Evolutionary conservation across 53 echinoderm and acorn worm genomes (phyloP).

Genomic region (Actinopyga echinites): DNA sequence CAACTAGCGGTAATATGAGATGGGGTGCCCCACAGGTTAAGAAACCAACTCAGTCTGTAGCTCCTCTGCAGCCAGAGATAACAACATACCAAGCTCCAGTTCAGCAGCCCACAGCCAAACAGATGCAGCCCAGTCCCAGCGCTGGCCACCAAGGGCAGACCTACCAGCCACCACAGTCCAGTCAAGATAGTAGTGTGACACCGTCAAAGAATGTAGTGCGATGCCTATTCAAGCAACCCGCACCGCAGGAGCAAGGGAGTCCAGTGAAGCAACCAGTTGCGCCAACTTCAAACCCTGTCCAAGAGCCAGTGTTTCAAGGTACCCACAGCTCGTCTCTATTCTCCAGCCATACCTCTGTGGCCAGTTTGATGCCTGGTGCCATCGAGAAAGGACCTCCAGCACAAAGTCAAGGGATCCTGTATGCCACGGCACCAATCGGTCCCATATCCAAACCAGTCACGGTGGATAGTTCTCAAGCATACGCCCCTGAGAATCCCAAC

Average conservation of each 20-base stretch:
- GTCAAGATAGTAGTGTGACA: conserved; percentile 15
- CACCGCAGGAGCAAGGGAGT: neutral
- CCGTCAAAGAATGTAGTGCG: conserved; percentile 33
- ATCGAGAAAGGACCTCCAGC: neutral
- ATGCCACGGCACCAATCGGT: conserved; percentile 30
- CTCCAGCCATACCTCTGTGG: neutral
- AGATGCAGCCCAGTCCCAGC: conserved; percentile 4
- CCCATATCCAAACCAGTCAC: conserved; percentile 27
- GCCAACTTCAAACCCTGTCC: neutral
- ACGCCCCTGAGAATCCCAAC: neutral
- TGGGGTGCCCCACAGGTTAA: conserved; percentile 44
- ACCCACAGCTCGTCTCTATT: conserved; percentile 35
- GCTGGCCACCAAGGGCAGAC: neutral
- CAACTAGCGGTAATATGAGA: conserved; percentile 41
- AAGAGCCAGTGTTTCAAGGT: conserved; percentile 29
- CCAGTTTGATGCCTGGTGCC: neutral
- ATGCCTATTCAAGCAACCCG: conserved; percentile 18
- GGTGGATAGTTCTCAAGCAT: conserved; percentile 25
- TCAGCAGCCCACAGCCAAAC: neutral
- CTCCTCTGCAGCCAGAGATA: conserved; percentile 5
- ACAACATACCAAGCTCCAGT: conserved; percentile 13
- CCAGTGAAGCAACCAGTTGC: neutral
- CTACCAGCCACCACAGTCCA: neutral
- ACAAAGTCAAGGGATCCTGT: conserved; percentile 4
- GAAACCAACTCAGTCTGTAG: conserved; percentile 5